Evolutionary conservation across 2,113 vertebrate genomes (phyloP).

Genomic region (Phalacrocorax pelagicus): DNA sequence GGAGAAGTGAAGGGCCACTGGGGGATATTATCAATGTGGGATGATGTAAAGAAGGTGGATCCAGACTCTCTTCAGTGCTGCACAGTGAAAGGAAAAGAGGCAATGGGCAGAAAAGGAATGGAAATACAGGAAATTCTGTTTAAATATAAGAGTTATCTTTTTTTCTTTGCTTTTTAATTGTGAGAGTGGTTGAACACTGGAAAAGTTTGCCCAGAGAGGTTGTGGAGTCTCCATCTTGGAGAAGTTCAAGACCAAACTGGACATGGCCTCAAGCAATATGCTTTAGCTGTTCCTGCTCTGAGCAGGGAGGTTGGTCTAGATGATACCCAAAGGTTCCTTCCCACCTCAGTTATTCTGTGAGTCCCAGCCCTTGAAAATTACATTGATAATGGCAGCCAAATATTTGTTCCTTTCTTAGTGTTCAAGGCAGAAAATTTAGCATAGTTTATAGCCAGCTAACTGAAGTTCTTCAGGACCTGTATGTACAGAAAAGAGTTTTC

Average conservation of each 20-base stretch:
- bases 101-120: background rate
- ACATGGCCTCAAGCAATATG: background rate
- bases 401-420: background rate
- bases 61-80: background rate
- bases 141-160: background rate
- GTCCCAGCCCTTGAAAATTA: background rate
- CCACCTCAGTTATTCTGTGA: background rate
- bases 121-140: background rate
- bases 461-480: background rate
- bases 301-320: background rate
- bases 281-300: background rate
- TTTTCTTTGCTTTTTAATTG: background rate
- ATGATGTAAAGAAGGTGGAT: background rate
- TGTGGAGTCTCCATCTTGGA: background rate
- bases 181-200: background rate
- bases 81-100: background rate
- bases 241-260: background rate
- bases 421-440: background rate
- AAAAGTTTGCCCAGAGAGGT: background rate
- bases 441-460: background rate
- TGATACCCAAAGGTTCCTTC: background rate
- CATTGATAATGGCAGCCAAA: background rate
- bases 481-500: background rate
- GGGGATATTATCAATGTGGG: background rate
- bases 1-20: background rate